Conservation (phyloP, 2,888 invertebrate species). For the Arge pagana region DNA sequence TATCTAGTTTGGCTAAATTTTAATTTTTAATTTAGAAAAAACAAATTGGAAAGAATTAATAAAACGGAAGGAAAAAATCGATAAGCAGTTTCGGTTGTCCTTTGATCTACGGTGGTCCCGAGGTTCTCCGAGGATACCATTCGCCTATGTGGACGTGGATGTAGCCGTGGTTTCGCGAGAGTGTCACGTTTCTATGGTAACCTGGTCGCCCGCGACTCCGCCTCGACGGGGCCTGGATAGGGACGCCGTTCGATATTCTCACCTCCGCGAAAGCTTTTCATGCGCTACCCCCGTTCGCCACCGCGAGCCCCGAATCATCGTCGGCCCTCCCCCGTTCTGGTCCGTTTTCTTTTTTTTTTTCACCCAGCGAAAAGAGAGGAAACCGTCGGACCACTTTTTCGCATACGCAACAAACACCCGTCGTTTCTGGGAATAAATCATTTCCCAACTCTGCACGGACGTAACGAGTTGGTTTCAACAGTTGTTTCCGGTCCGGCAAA, state of each 20-base stretch:
- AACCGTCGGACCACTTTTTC: no score
- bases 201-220: slow-evolving; percentile 55
- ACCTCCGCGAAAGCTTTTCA: slow-evolving; percentile 30
- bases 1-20: no score
- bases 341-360: slow-evolving; percentile 20
- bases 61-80: no score
- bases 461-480: neutral
- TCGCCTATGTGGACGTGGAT: no score
- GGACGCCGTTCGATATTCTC: slow-evolving; percentile 55
- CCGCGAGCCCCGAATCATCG: no score
- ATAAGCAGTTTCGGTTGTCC: no score
- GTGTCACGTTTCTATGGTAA: slow-evolving; percentile 56
- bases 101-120: no score
- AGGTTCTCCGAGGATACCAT: no score
- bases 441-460: neutral
- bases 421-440: neutral
- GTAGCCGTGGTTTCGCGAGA: slow-evolving; percentile 39
- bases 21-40: no score
- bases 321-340: slow-evolving; percentile 30
- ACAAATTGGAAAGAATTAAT: no score
- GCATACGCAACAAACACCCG: slow-evolving; percentile 6
- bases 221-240: slow-evolving; percentile 42
- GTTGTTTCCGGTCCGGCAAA: neutral
- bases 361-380: no score
- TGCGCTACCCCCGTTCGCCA: slow-evolving; percentile 29